phyloP scores from a whole-genome alignment of 2,797 vertebrate species.

The Acanthornis magna region DNA sequence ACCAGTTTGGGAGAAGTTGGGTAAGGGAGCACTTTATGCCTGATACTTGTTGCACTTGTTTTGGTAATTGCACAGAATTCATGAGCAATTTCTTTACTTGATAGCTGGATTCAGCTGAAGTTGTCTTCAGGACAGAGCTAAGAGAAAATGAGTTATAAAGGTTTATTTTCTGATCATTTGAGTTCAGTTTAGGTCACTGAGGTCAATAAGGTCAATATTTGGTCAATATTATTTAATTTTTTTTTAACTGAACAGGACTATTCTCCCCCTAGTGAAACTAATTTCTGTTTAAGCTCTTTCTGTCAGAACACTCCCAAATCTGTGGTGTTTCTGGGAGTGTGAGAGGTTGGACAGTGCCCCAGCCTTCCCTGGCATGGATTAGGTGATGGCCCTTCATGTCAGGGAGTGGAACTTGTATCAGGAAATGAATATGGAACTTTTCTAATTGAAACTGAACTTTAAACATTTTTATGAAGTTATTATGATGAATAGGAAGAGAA shows the following conservation, averaged over 20 bases:
- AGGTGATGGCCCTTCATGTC: rapidly evolving
- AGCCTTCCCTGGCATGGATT: background rate
- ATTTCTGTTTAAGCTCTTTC: background rate
- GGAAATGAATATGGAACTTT: background rate
- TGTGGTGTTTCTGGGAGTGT: background rate
- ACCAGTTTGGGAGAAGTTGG: background rate
- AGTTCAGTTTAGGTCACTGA: background rate
- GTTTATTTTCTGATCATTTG: background rate
- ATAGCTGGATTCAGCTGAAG: background rate
- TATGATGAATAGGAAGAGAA: background rate
- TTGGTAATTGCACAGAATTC: background rate
- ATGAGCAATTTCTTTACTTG: background rate
- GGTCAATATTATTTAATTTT: background rate
- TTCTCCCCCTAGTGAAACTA: background rate
- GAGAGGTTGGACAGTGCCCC: background rate
- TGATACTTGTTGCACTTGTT: background rate
- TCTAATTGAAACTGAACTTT: background rate
- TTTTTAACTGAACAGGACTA: background rate
- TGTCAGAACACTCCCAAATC: background rate
- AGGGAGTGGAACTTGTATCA: rapidly evolving
- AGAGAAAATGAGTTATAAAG: background rate
- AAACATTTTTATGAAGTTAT: background rate
- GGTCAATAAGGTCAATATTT: background rate
- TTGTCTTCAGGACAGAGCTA: background rate
- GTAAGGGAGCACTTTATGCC: background rate